Conservation (phyloP, 1,140 invertebrate species). For the Mya arenaria region DNA sequence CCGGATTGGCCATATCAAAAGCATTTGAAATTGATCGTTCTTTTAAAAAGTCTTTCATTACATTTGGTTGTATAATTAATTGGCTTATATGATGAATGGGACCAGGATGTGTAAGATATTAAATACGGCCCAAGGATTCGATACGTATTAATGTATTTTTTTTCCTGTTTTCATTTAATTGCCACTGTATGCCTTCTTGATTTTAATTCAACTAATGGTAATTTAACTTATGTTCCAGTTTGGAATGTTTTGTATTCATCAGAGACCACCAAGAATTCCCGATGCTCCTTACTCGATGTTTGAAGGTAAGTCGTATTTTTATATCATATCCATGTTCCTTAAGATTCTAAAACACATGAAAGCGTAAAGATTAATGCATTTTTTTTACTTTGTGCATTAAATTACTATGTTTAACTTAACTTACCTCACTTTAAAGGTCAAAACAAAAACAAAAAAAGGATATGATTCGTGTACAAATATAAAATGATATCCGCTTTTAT, state of each 20-base stretch:
- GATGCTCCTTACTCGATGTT: slow-evolving; percentile 93
- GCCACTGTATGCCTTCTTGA: background rate
- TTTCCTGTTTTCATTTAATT: background rate
- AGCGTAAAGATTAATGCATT: no score
- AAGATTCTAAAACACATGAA: no score
- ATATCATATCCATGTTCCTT: no score
- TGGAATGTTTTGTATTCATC: slow-evolving; percentile 91
- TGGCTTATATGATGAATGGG: background rate
- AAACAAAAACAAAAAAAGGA: no score
- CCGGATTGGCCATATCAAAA: background rate
- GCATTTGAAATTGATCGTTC: background rate
- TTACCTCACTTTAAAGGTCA: no score
- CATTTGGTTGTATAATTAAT: background rate
- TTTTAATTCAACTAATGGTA: background rate
- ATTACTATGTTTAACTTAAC: no score
- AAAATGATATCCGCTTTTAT: no score
- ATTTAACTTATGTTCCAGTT: slow-evolving; percentile 84
- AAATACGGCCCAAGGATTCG: background rate
- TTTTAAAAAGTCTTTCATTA: background rate
- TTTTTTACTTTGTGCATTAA: no score
- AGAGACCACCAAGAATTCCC: slow-evolving; percentile 83
- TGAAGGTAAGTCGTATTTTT: slow-evolving; percentile 84
- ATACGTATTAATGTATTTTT: background rate
- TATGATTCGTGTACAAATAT: no score
- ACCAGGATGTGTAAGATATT: background rate